Base-by-base conservation (phyloP, 2,113 vertebrate genomes). In the Calyptomena viridis region DNA sequence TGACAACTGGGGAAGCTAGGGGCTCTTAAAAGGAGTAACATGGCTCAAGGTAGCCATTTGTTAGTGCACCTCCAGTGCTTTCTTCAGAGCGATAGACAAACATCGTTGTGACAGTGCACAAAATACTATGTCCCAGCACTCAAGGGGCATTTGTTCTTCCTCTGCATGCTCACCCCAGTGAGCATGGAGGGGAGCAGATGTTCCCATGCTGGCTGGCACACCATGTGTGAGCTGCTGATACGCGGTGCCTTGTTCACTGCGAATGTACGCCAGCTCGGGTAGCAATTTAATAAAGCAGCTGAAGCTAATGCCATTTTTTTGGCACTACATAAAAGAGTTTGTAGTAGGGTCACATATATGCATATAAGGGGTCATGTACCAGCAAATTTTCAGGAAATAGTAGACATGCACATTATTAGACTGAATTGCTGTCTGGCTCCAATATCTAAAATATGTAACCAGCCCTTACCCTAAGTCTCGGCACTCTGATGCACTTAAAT, bases 331-430 rank as follows among this genome's bases (percentile, higher is more conserved):
- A 64, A 92, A n/a, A 92, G 72, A 44, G 58, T 66, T 59, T 93
- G 78, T 88, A 94, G 91, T 79, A 93, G 78, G 97, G 92, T 91
- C 95, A 73, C 68, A 64, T 28, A 87, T 66, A 83, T 84, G 84
- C 93, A 94, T 94, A 87, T 73, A 82, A 89, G 74, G 94, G 97
- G 92, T 95, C 88, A 87, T 81, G 85, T 84, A 92, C 64, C 89
- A 96, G 95, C 95, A 89, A 88, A 95, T 96, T 97, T 96, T 94
- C 95, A 96, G 96, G 95, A 97, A 97, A 91, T 89, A 79, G 86
- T 94, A 94, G 89, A 95, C 93, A 80, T 81, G 84, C 83, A 49
- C 60, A 35, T 92, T 88, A 87, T 96, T 86, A 95, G 63, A 91
- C 76, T 24, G 87, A 97, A 93, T 97, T 88, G 71, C 94, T 87